Base-by-base conservation (phyloP, 1,140 invertebrate species). In the Atta cephalotes region DNA sequence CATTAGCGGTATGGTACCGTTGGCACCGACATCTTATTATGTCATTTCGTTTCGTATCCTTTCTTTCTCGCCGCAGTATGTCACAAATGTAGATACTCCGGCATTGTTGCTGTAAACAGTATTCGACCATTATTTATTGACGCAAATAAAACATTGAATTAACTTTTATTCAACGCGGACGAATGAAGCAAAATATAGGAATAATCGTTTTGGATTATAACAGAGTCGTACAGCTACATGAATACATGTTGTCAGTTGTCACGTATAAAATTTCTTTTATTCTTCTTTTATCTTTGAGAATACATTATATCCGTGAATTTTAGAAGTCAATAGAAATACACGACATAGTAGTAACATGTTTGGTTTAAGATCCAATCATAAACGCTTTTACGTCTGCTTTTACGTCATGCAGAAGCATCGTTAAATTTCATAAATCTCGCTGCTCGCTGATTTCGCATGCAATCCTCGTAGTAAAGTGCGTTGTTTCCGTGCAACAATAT, bases 1-100 rank as follows among this genome's bases (percentile, higher is more conserved):
- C 93, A 93, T 93, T 93, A 93, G 90, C 87, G 79, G 87, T 88
- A 92, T 91, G 85, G 90, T 92, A 85, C 88, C 89, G 92, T 92
- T 91, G 88, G 71, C 82, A 85, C 66, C 74, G 86, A 86, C 88
- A 91, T 92, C 91, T 93, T 92, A 93, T 93, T 92, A 93, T 92
- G 92, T 92, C 93, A 93, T 91, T 92, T 91, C 86, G 53, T 68
- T 89, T 82, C 85, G 86, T 92, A 68, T 77, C 62, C 79, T 87
- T 84, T 87, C 72, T 89, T 68, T 25, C 58, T 35, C 76, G 25
- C 62, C 21, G 63, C 45, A 31, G 70, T 70, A 62, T 68, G 81
- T 72, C 86, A 60, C 35, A 31, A 62, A 51, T 6, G 25, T 51
- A 76, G 53, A 35, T 58, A 78, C 31, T 49, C 25, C n/a, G 62